Evolutionary conservation across 2,797 vertebrate genomes (phyloP).

Genomic region (Aeoliscus strigatus): DNA sequence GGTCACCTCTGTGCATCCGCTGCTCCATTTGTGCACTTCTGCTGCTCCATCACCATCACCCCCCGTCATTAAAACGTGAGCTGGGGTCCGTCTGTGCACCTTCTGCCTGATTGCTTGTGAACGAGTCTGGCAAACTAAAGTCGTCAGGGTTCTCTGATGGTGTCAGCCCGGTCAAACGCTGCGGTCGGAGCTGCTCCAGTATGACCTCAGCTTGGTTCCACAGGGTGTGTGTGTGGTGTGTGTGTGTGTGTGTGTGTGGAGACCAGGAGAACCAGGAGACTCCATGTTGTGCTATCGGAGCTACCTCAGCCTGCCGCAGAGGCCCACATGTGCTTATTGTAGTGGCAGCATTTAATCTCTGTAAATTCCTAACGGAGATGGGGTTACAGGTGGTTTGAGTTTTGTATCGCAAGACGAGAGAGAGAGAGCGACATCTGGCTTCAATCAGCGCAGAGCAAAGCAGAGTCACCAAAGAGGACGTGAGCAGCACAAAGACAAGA

Average conservation of each 20-base stretch:
- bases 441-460: slow-evolving; percentile 49
- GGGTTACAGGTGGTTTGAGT: slow-evolving; percentile 73
- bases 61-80: not conserved
- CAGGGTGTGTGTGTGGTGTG: too few relatives aligned
- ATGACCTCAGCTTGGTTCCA: slow-evolving; percentile 30
- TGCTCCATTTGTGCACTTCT: too few relatives aligned
- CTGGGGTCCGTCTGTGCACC: slow-evolving; percentile 6
- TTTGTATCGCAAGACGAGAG: slow-evolving; percentile 44
- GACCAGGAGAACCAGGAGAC: slow-evolving; percentile 30
- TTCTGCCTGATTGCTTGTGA: slow-evolving; percentile 17
- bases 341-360: slow-evolving; percentile 64
- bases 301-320: slow-evolving; percentile 29
- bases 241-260: too few relatives aligned
- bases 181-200: slow-evolving; percentile 4
- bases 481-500: slow-evolving; percentile 14
- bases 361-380: slow-evolving; percentile 62
- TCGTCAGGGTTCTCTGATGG: not conserved
- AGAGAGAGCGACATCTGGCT: slow-evolving; percentile 63
- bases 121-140: slow-evolving; percentile 3
- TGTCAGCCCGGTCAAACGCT: too few relatives aligned
- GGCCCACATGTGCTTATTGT: slow-evolving; percentile 57
- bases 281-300: slow-evolving; percentile 36
- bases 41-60: too few relatives aligned
- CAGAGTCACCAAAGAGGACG: slow-evolving; percentile 32
- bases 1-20: too few relatives aligned